Base-by-base conservation (phyloP, 2,797 vertebrate genomes). In the Rhadinocentrus ornatus region DNA sequence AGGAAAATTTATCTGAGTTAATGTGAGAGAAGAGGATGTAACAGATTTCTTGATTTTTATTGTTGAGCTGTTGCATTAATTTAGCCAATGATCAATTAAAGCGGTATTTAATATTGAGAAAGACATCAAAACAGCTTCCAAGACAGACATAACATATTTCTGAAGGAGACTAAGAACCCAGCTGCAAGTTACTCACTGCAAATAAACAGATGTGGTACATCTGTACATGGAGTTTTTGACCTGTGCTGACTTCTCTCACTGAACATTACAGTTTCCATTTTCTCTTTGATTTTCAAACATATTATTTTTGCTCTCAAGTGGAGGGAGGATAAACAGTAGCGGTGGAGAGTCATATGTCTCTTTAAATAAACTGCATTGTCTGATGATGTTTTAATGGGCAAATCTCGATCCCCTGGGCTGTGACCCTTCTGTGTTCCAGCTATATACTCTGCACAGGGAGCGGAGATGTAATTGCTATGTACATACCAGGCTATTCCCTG, bases 381-480 rank as follows among this genome's bases (percentile, higher is more conserved):
- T 91, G 89, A 93, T 92, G 80, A 86, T 91, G 86, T 88, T 93
- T 92, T 91, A 92, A 92, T 86, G 85, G 86, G 84, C 75, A 85
- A 84, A 88, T 78, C 86, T 82, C 1, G 16, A 62, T 86, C 91
- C 91, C 90, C 65, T 64, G 89, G 87, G 91, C 83, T 31, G 39
- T 82, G 88, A 91, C 88, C 88, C 79, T 29, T 74, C 79, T 31
- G 71, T 66, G 70, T 46, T 69, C 39, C 76, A 69, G 73, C 62
- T 56, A 53, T 69, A 78, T 69, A 54, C 69, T 77, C 75, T 59
- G 61, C 64, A 68, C 78, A 69, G 66, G 77, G 56, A 59, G 72
- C 78, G 66, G 67, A 56, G 62, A 85, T 87, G 78, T 86, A 87
- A 89, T 92, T 91, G 67, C 87, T 93, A 1, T 22, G 81, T 86